phyloP scores from a whole-genome alignment of 2,113 vertebrate species.

The Nesoenas mayeri region DNA sequence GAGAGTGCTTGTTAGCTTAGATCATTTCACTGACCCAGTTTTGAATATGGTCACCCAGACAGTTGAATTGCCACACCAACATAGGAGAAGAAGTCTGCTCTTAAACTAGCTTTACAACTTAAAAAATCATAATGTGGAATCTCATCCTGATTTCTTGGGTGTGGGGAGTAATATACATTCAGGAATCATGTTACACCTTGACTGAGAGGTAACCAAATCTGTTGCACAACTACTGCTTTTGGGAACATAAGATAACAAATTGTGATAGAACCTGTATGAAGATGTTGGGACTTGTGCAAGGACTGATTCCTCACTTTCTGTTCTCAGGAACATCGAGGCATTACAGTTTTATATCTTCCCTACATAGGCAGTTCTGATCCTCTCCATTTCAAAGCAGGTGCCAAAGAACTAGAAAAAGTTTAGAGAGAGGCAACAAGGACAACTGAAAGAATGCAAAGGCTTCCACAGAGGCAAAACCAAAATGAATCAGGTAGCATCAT shows the following conservation, averaged over 20 bases:
- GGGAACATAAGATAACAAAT: constrained; percentile 1
- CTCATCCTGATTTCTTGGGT: constrained; percentile 34
- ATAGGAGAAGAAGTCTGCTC: background rate
- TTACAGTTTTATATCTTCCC: background rate
- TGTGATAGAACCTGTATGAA: constrained; percentile 18
- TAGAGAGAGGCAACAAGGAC: background rate
- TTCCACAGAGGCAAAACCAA: background rate
- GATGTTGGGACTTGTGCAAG: constrained; percentile 11
- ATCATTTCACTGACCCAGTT: constrained; percentile 30
- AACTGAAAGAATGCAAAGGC: background rate
- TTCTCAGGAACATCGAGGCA: background rate
- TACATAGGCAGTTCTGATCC: background rate
- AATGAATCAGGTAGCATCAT: background rate
- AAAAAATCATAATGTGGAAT: background rate
- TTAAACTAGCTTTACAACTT: constrained; percentile 49
- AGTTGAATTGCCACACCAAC: background rate
- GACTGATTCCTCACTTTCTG: background rate
- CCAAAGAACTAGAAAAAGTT: background rate
- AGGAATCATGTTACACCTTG: constrained; percentile 35
- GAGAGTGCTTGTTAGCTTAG: background rate
- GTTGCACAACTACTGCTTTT: constrained; percentile 28
- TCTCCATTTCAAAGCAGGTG: background rate
- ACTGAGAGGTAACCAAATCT: constrained; percentile 36
- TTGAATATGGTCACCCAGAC: background rate
- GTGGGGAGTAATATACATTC: constrained; percentile 6